These are phyloP conservation scores for Zelostemma sp. DNA, from an alignment of 1,140 invertebrate species.

Conservation along the genomic window DNA sequence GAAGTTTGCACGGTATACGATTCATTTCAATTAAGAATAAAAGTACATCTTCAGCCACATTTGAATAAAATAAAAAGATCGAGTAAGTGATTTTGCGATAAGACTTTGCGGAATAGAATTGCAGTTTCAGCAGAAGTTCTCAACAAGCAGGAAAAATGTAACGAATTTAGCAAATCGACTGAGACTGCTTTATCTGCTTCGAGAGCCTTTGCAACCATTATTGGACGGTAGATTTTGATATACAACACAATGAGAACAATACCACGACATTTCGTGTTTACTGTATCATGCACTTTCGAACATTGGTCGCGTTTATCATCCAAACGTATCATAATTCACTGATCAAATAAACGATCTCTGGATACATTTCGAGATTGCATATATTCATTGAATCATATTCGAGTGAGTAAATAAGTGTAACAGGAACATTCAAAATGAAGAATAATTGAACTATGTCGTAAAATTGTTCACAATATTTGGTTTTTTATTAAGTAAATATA, in stretches of 20 bases:
- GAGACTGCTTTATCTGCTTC: slow-evolving; percentile 12
- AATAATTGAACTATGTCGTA: too few relatives aligned
- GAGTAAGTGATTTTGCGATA: slow-evolving; percentile 16
- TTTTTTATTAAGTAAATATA: too few relatives aligned
- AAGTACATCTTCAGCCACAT: too few relatives aligned
- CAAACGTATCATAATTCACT: background rate
- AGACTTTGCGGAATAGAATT: slow-evolving; percentile 1
- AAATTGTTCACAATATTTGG: too few relatives aligned
- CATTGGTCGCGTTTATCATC: background rate
- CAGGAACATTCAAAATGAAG: too few relatives aligned
- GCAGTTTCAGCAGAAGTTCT: slow-evolving; percentile 14
- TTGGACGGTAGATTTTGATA: background rate
- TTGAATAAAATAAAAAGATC: too few relatives aligned
- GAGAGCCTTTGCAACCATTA: slow-evolving; percentile 5
- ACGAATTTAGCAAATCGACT: slow-evolving; percentile 11
- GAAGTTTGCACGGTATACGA: too few relatives aligned
- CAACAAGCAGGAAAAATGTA: slow-evolving; percentile 10
- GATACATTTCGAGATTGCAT: background rate
- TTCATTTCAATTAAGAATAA: too few relatives aligned
- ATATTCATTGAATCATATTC: background rate
- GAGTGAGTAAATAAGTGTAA: too few relatives aligned
- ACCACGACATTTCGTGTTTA: slow-evolving; percentile 2
- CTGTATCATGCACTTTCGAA: background rate
- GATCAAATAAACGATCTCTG: background rate
- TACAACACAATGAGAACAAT: slow-evolving; percentile 3